Conservation (phyloP, 2,113 vertebrate species). For the Chloropsis hardwickii region DNA sequence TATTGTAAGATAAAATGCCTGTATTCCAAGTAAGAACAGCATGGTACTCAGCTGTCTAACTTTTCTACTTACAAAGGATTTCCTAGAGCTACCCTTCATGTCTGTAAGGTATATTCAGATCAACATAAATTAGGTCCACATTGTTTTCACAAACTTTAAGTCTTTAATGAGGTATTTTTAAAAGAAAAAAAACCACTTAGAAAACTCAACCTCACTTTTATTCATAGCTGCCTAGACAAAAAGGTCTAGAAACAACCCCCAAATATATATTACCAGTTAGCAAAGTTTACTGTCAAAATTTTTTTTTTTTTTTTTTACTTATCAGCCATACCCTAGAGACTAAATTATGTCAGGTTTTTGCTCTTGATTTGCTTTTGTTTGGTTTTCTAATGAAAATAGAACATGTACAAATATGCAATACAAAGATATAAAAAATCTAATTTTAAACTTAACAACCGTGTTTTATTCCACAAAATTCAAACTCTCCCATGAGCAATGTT, state of each 20-base stretch:
- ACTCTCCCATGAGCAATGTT: background rate
- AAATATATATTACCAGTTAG: background rate
- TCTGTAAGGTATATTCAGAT: background rate
- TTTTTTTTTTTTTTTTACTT: background rate
- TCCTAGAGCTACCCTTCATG: background rate
- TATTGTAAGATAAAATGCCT: background rate
- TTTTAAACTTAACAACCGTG: background rate
- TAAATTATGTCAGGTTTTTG: background rate
- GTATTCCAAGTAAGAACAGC: background rate
- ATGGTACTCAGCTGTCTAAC: background rate
- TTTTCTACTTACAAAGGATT: background rate
- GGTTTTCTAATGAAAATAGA: background rate
- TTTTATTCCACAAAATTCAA: background rate
- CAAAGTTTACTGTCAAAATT: background rate
- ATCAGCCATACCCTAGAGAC: background rate
- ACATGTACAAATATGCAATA: background rate
- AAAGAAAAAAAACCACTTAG: background rate
- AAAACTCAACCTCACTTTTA: background rate
- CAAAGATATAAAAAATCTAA: background rate
- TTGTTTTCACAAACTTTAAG: background rate
- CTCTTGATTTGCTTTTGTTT: background rate
- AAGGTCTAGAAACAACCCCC: background rate
- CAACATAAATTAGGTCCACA: background rate
- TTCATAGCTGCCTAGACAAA: background rate
- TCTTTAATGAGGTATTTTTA: background rate